phyloP scores from a whole-genome alignment of 2,113 vertebrate species.

The Chrysochloris asiatica region DNA sequence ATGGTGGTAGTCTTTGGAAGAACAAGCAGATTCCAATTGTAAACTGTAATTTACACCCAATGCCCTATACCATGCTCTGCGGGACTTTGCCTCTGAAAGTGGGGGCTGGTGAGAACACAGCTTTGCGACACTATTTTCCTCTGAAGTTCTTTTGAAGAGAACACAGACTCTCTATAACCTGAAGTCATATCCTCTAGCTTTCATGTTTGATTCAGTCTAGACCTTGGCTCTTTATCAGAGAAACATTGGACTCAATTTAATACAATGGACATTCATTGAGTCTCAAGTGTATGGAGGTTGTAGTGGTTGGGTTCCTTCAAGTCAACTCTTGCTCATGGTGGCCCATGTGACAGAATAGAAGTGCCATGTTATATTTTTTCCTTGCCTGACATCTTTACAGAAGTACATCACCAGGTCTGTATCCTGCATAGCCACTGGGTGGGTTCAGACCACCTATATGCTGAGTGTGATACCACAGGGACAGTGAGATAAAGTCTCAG shows the following conservation, averaged over 20 bases:
- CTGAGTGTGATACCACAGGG: too few species aligned
- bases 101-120: fast-evolving
- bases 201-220: not conserved
- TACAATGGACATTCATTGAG: fast-evolving
- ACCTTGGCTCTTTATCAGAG: not conserved
- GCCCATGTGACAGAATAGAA: not conserved
- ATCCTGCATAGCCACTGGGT: not conserved
- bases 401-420: not conserved
- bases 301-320: not conserved
- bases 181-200: not conserved
- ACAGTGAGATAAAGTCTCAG: too few species aligned
- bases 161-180: fast-evolving
- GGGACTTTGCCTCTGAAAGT: fast-evolving
- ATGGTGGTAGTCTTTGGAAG: fast-evolving
- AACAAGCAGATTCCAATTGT: fast-evolving
- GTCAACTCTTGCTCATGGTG: not conserved
- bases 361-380: not conserved
- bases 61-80: fast-evolving
- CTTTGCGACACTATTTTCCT: fast-evolving
- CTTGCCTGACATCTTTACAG: not conserved
- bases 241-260: not conserved
- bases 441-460: not conserved
- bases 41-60: too few species aligned
- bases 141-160: not conserved
- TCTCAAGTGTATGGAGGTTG: fast-evolving